These are phyloP conservation scores for Eretmocerus hayati DNA, from an alignment of 2,888 invertebrate genomes.

Conservation along the genomic window DNA sequence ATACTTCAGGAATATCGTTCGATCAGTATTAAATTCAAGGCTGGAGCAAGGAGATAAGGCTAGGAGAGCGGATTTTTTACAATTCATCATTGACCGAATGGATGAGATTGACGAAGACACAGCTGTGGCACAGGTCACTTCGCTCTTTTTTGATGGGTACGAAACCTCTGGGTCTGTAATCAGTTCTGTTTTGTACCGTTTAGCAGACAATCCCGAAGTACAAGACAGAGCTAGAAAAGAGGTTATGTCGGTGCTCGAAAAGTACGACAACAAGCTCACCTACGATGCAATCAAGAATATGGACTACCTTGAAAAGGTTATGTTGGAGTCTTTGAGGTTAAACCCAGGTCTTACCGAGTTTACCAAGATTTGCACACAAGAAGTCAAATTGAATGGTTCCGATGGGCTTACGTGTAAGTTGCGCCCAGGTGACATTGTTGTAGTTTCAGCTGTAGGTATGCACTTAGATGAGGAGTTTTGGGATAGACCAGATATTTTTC, in stretches of 20 bases:
- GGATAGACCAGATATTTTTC: conserved; percentile 28
- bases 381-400: conserved; percentile 25
- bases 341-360: conserved; percentile 17
- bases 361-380: conserved; percentile 26
- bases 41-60: conserved; percentile 30
- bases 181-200: conserved; percentile 46
- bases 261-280: conserved; percentile 41
- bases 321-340: conserved; percentile 34
- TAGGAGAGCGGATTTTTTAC: conserved; percentile 46
- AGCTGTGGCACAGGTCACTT: conserved; percentile 45
- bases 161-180: conserved; percentile 50
- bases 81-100: conserved; percentile 12
- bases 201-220: conserved; percentile 46
- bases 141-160: conserved; percentile 51
- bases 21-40: conserved; percentile 27
- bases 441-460: conserved; percentile 22
- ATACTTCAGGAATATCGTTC: conserved; percentile 29
- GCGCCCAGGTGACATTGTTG: conserved; percentile 24
- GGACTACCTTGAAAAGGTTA: conserved; percentile 50
- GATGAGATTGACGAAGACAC: conserved; percentile 34
- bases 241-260: conserved; percentile 37
- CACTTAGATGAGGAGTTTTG: conserved; percentile 31
- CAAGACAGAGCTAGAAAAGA: conserved; percentile 49
- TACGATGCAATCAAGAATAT: conserved; percentile 49
- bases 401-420: conserved; percentile 28